These are phyloP conservation scores for Rousettus madagascariensis DNA, from an alignment of 2,797 vertebrate species.

Conservation along the genomic window DNA sequence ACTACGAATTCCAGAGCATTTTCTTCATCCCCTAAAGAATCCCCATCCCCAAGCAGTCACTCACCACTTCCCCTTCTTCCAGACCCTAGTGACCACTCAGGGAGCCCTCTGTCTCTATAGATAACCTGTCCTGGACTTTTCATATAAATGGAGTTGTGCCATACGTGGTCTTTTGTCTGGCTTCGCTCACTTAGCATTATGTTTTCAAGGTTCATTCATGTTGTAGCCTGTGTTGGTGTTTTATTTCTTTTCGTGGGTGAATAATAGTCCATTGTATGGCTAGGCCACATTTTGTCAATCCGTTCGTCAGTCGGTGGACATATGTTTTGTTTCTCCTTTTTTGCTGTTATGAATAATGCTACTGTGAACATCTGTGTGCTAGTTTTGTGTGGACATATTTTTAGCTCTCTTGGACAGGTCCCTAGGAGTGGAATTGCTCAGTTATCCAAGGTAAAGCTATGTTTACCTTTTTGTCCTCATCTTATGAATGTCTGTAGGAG, in stretches of 20 bases:
- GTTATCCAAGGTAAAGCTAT: not conserved
- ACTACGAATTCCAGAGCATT: not conserved
- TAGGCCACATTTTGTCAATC: not conserved
- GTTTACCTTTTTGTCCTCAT: not conserved
- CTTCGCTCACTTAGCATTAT: no score
- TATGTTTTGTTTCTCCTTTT: not conserved
- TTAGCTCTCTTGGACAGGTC: no score
- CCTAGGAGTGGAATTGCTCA: not conserved
- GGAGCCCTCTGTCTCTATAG: not conserved
- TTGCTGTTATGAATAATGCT: not conserved
- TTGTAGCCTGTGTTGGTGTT: no score
- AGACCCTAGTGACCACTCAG: not conserved
- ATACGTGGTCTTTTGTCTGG: not conserved
- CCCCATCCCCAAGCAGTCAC: not conserved
- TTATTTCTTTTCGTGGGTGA: not conserved
- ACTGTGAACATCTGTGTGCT: not conserved
- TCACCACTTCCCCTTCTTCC: not conserved
- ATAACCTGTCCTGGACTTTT: not conserved
- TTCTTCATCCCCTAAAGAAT: not conserved
- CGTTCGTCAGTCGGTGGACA: rapidly evolving
- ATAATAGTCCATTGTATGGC: not conserved
- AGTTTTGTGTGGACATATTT: not conserved
- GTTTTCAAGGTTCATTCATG: not conserved
- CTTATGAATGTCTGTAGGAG: not conserved
- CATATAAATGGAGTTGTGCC: no score